Evolutionary conservation across 2,113 vertebrate species (phyloP), one percentile per base, ranked within the genome.

Genomic region (Phoxinus phoxinus): DNA sequence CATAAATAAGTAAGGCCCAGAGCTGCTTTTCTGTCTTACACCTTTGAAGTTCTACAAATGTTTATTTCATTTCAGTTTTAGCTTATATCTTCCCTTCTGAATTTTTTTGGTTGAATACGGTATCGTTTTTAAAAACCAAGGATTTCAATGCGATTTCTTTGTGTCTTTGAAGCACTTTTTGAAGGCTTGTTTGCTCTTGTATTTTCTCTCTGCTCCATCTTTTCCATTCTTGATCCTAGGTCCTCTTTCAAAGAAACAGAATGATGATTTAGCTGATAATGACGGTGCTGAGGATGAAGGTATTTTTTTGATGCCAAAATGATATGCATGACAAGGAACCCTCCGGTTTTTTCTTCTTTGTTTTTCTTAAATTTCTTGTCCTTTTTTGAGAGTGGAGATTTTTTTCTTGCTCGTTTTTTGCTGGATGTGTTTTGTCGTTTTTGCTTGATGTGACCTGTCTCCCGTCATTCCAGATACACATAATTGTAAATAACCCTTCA

Each of bases 231-330:
- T 96, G 96, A 97, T 99, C 97, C 97, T 99, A 99, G 98, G 98
- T 99, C 98, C 98, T 96, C 97, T 99, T 97, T 96, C 98, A 99
- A 99, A 99, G 98, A 99, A 99, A 99, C 97, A 99, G 96, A 97
- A 96, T 96, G 98, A 99, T 99, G 98, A 97, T 98, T 98, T 99
- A 99, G 96, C 96, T 97, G 98, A 98, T 98, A 99, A 95, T 98
- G 98, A 98, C 95, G 97, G 97, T 97, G 96, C 97, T 93, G 97
- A 99, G 94, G 97, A 99, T 91, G 97, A 99, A 99, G 98, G 98
- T 99, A 99, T 99, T 97, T 97, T 95, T 95, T 94, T 94, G 94
- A 94, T 94, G 93, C 96, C 96, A 96, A 97, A 96, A 92, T 96
- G 96, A 97, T 97, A 96, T 99, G 98, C 98, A 99, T 99, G 98